These are phyloP conservation scores for Dinocampus coccinellae DNA, from an alignment of 2,888 invertebrate species.

Conservation along the genomic window DNA sequence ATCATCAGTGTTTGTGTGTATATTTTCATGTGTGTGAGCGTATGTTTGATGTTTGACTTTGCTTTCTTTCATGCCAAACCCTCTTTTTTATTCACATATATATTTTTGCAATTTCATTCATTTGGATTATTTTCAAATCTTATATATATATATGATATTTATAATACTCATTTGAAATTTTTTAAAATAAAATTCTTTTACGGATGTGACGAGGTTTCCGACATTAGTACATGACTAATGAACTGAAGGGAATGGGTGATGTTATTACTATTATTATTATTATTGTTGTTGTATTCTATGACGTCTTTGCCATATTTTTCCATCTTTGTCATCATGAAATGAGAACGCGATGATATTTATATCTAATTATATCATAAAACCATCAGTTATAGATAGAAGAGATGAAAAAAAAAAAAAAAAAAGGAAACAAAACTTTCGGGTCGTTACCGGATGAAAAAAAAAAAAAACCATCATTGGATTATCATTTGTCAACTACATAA, in stretches of 20 bases:
- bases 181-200: not conserved
- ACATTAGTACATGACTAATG: not conserved
- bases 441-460: too few relatives aligned
- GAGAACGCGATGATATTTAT: too few relatives aligned
- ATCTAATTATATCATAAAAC: too few relatives aligned
- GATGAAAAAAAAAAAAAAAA: too few relatives aligned
- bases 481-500: not conserved
- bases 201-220: not conserved
- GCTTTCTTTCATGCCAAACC: constrained; percentile 24
- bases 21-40: too few relatives aligned
- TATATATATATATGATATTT: not conserved
- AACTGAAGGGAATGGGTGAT: not conserved
- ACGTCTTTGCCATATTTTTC: too few relatives aligned
- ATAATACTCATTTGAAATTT: not conserved
- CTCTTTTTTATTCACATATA: constrained; percentile 5
- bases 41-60: constrained; percentile 27
- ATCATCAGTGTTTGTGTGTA: constrained; percentile 1
- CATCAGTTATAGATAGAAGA: too few relatives aligned
- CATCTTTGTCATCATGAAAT: too few relatives aligned
- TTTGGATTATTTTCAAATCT: not conserved
- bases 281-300: too few relatives aligned
- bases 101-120: not conserved
- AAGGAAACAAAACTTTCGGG: too few relatives aligned
- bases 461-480: not conserved
- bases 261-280: too few relatives aligned